Percentiles rank a stretch among this genome's conserved stretches.
phyloP scores from a whole-genome alignment of 2,113 vertebrate species.

The Leptocoma aspasia region DNA sequence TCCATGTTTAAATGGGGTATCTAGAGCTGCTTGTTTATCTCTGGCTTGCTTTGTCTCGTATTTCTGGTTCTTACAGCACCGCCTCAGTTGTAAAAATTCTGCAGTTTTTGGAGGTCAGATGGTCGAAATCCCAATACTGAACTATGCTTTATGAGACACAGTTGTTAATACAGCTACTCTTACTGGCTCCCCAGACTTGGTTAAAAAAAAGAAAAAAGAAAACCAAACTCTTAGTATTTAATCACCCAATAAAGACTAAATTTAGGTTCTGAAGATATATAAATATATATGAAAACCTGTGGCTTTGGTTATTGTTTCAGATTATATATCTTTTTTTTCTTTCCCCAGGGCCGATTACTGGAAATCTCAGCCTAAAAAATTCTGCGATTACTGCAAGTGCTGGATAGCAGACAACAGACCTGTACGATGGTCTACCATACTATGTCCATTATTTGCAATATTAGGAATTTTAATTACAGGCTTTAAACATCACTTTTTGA shows the following conservation, averaged over 20 bases:
- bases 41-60: background rate
- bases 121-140: background rate
- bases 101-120: background rate
- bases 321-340: background rate
- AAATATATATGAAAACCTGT: background rate
- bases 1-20: background rate
- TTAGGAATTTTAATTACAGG: background rate
- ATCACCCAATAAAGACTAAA: background rate
- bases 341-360: conserved; percentile 95
- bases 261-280: background rate
- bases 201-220: background rate
- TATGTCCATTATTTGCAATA: background rate
- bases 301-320: background rate
- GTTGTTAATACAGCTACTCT: background rate
- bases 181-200: background rate
- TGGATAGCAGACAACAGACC: conserved; percentile 99
- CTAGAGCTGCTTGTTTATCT: background rate
- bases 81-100: background rate
- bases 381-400: conserved; percentile 98
- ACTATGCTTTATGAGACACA: background rate
- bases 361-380: conserved; percentile 98
- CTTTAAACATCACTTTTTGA: background rate
- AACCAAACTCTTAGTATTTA: background rate
- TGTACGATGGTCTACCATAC: conserved; percentile 74
- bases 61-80: background rate